These are phyloP conservation scores for Paraplagusia blochii DNA, from an alignment of 2,113 vertebrate species.

Conservation along the genomic window DNA sequence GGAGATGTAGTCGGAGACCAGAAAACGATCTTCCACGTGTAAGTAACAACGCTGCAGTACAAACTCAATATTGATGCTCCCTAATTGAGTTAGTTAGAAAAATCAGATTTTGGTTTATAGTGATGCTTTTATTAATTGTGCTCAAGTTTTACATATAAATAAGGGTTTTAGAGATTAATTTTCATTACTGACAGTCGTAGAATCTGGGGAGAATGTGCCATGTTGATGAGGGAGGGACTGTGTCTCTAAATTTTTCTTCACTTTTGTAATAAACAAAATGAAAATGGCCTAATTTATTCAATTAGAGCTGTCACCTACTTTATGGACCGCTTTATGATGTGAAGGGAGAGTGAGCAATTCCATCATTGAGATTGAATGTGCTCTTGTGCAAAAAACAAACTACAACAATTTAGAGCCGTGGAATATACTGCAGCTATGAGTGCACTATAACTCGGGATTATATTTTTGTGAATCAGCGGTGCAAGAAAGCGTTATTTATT, in stretches of 20 bases:
- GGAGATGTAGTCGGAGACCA: constrained; percentile 92
- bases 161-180: constrained; percentile 73
- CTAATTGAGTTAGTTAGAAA: constrained; percentile 60
- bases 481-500: constrained; percentile 24
- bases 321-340: constrained; percentile 24
- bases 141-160: constrained; percentile 70
- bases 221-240: constrained; percentile 17
- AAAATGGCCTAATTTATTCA: constrained; percentile 47
- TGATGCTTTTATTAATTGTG: constrained; percentile 76
- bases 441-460: constrained; percentile 21
- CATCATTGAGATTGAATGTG: constrained; percentile 10
- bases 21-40: constrained; percentile 97
- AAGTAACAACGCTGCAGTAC: constrained; percentile 72
- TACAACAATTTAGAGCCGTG: constrained; percentile 19
- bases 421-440: constrained; percentile 42
- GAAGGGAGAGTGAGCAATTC: constrained; percentile 17
- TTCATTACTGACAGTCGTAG: constrained; percentile 49
- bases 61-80: constrained; percentile 55
- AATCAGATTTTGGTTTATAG: constrained; percentile 70
- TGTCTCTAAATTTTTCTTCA: constrained; percentile 21
- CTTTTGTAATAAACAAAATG: constrained; percentile 14
- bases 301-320: constrained; percentile 40
- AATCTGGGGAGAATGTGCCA: constrained; percentile 19
- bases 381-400: constrained; percentile 29
- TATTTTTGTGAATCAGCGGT: constrained; percentile 42